These are phyloP conservation scores for Sebastes iracundus DNA, from an alignment of 2,797 vertebrate species.

Conservation along the genomic window DNA sequence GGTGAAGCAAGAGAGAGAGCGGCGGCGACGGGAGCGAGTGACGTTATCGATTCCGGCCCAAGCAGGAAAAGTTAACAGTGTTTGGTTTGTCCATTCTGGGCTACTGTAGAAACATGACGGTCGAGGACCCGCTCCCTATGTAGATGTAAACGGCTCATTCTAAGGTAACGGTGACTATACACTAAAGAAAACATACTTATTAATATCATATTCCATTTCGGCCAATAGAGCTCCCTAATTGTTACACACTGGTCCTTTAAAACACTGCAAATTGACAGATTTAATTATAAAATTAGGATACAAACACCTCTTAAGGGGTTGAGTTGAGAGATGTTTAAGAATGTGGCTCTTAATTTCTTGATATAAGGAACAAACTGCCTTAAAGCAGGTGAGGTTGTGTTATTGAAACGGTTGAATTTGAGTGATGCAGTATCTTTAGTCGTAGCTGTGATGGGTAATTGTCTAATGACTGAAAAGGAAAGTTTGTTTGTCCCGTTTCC, in stretches of 20 bases:
- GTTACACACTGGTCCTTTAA: neutral
- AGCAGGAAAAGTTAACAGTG: no score
- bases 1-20: no score
- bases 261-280: neutral
- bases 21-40: no score
- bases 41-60: no score
- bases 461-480: constrained; percentile 7
- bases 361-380: constrained; percentile 61
- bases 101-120: no score
- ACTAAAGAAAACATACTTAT: no score
- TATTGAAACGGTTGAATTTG: constrained; percentile 3
- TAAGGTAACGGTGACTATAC: no score
- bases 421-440: neutral
- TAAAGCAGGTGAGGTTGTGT: constrained; percentile 50
- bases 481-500: constrained; percentile 16
- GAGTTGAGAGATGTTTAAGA: constrained; percentile 10
- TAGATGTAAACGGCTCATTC: no score
- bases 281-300: neutral
- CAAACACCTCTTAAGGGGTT: neutral
- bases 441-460: neutral
- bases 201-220: no score
- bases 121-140: no score
- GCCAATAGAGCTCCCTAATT: no score
- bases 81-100: no score
- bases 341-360: constrained; percentile 38